These are phyloP conservation scores for Bombylius discolor DNA, from an alignment of 2,888 invertebrate species.

Conservation along the genomic window DNA sequence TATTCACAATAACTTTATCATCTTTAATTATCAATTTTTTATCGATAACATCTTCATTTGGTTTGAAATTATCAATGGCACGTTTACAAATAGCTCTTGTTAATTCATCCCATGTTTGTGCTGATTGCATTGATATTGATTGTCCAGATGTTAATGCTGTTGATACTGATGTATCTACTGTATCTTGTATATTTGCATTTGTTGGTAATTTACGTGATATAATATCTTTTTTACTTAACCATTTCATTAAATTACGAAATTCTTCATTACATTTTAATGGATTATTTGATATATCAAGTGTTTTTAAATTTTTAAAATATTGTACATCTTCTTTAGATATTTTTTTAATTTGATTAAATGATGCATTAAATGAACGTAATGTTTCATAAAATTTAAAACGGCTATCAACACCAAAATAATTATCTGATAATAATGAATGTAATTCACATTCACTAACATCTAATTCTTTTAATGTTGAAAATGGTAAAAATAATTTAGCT, in stretches of 20 bases:
- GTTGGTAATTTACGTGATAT: constrained; percentile 23
- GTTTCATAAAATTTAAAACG: constrained; percentile 39
- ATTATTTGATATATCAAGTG: constrained; percentile 46
- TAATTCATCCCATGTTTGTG: constrained; percentile 28
- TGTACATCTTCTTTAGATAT: constrained; percentile 27
- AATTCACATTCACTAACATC: constrained; percentile 59
- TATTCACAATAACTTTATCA: neutral
- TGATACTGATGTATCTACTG: constrained; percentile 15
- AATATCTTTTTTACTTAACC: constrained; percentile 26
- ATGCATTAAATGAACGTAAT: constrained; percentile 44
- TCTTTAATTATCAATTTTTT: neutral
- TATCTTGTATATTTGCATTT: constrained; percentile 20
- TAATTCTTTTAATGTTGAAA: constrained; percentile 48
- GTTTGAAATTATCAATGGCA: constrained; percentile 13
- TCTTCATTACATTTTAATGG: constrained; percentile 55
- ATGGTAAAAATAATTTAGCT: constrained; percentile 50
- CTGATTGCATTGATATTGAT: constrained; percentile 9
- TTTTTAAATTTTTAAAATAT: constrained; percentile 33
- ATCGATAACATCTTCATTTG: constrained; percentile 11
- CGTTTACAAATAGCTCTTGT: constrained; percentile 32
- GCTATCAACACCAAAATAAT: constrained; percentile 31
- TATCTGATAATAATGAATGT: constrained; percentile 50
- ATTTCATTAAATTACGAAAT: constrained; percentile 49
- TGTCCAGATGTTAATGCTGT: no score
- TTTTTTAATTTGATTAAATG: constrained; percentile 29